Conservation (phyloP, 1,140 invertebrate species). For the Reticulitermes speratus region DNA sequence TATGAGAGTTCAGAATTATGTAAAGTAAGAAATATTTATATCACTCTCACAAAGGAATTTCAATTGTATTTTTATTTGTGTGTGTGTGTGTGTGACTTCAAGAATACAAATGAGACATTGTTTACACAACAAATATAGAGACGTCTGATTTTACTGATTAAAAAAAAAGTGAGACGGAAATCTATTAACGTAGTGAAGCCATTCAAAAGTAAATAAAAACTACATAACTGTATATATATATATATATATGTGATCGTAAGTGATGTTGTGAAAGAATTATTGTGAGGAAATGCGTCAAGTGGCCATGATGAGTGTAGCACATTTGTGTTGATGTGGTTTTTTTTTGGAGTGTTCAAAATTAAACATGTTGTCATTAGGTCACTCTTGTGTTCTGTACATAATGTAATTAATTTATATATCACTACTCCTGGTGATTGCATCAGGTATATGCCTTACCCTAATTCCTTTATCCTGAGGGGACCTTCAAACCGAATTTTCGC, state of each 20-base stretch:
- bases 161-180: not conserved
- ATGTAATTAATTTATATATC: not conserved
- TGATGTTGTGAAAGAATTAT: not conserved
- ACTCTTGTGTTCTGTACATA: not conserved
- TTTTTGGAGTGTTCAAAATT: not conserved
- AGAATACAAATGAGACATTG: not conserved
- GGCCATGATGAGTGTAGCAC: not conserved
- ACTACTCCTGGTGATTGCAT: not conserved
- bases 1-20: not conserved
- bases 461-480: not conserved
- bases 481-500: not conserved
- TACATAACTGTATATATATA: not conserved
- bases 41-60: not conserved
- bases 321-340: not conserved
- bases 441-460: not conserved
- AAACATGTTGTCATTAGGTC: not conserved
- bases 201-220: not conserved
- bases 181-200: not conserved
- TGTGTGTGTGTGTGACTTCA: not conserved
- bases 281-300: not conserved
- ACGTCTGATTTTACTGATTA: not conserved
- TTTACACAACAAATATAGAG: not conserved
- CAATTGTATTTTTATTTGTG: not conserved
- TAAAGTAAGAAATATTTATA: not conserved
- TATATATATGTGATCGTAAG: not conserved